phyloP scores from a whole-genome alignment of 1,140 invertebrate species.

The Leptonema lineaticorne region DNA sequence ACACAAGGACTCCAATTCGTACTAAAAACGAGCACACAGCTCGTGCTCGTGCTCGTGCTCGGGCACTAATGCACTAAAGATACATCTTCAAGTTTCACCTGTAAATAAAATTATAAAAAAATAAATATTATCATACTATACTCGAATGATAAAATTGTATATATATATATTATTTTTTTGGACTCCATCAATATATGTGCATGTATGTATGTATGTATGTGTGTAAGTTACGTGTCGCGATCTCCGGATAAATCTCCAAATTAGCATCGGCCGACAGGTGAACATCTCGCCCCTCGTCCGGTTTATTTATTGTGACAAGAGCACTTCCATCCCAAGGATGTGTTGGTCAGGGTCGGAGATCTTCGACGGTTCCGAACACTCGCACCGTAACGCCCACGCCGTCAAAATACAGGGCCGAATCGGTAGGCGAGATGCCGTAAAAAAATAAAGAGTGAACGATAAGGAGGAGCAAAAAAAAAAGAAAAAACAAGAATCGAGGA shows the following conservation, averaged over 20 bases:
- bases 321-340: conserved; percentile 2
- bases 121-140: neutral
- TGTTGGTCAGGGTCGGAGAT: neutral
- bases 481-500: too few species aligned
- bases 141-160: neutral
- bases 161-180: too few species aligned
- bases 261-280: conserved; percentile 29
- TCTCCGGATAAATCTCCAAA: conserved; percentile 30
- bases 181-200: neutral
- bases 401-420: neutral
- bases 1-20: conserved; percentile 22
- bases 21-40: neutral
- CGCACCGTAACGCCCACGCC: neutral
- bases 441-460: too few species aligned
- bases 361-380: too few species aligned
- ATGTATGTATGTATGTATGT: neutral
- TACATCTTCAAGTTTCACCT: neutral
- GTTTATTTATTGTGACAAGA: conserved; percentile 24
- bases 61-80: neutral
- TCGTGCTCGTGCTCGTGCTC: neutral
- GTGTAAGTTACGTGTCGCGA: neutral
- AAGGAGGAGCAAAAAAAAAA: too few species aligned
- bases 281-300: conserved; percentile 3
- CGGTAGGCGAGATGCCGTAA: neutral
- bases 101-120: neutral